Base-by-base conservation (phyloP, 2,113 vertebrate species). In the Tetrao urogallus region DNA sequence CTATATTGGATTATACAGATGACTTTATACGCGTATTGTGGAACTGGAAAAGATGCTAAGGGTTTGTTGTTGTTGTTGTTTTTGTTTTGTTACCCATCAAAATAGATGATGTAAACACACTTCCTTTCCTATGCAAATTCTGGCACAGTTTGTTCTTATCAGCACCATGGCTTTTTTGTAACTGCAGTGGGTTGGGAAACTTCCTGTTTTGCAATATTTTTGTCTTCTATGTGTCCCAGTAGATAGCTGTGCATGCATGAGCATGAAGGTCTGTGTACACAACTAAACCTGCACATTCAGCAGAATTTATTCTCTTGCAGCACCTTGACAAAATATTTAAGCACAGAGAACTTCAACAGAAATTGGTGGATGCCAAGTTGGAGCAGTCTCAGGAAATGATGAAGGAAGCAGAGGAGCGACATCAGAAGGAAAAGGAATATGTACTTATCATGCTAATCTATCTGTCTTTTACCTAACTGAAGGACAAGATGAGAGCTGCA, bases 401-500 rank as follows among this genome's bases (percentile, higher is more conserved):
- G 97, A 97, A 97, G 57, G 98, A 99, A 77, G 98, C 98, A 0
- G 98, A 99, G 91, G 98, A 99, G 64, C 98, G 97, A 69, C 99
- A 99, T 97, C 97, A 95, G 63, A 96, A 98, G n/a, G 99, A 99
- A 96, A 99, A 99, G 85, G 99, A 99, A 98, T 99, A 99, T 13
- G 99, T 99, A 98, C 97, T 97, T 98, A 93, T 90, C 84, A 3
- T 47, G 89, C 85, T 69, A 50, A 76, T 91, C 38, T 38, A 5
- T 48, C 67, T 80, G 22, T 18, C 52, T 63, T 75, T 91, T 75
- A 20, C 24, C 70, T 93, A 82, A 75, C 63, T 24, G 77, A 17
- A 74, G 73, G 36, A 34, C 58, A 65, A 85, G 75, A 84, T 0
- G 9, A 80, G 38, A 50, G 19, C 69, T 92, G 88, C 87, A 78